phyloP scores from a whole-genome alignment of 2,113 vertebrate species.

The Irena cyanogastra region DNA sequence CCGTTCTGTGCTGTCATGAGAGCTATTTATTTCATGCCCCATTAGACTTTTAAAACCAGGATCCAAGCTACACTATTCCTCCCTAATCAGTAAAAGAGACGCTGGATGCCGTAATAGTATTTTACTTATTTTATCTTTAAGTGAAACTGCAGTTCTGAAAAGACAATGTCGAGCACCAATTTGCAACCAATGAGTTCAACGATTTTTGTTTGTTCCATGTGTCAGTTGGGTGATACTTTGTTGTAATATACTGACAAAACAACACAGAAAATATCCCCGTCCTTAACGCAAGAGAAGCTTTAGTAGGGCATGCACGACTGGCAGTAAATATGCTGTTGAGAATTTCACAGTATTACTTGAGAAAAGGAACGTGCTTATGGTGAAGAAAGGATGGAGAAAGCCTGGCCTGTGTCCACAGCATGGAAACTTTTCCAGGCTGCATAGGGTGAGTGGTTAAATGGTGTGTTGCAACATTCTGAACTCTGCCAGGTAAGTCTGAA shows the following conservation, averaged over 20 bases:
- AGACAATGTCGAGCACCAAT: background rate
- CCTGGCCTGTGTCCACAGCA: background rate
- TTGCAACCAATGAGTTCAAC: background rate
- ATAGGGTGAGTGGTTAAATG: background rate
- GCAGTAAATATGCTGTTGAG: background rate
- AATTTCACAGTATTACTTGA: background rate
- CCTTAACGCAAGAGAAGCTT: background rate
- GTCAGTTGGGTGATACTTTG: background rate
- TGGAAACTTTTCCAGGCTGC: background rate
- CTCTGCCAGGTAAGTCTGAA: constrained; percentile 18
- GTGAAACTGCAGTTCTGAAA: background rate
- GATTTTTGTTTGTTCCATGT: background rate
- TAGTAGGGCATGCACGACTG: background rate
- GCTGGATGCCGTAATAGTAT: background rate
- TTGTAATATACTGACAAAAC: background rate
- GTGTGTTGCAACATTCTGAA: background rate
- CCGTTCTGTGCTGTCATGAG: background rate
- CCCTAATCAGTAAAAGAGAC: background rate
- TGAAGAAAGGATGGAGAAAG: background rate
- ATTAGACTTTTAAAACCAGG: constrained; percentile 18
- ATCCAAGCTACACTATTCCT: constrained; percentile 20
- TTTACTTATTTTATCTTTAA: background rate
- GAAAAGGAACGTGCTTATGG: background rate
- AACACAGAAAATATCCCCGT: background rate
- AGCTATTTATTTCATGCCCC: constrained; percentile 45